A percentile compares a stretch with the other conserved stretches of the same genome.
Evolutionary conservation across 2,797 vertebrate species (phyloP).

Genomic region (Clarias platycephalus): DNA sequence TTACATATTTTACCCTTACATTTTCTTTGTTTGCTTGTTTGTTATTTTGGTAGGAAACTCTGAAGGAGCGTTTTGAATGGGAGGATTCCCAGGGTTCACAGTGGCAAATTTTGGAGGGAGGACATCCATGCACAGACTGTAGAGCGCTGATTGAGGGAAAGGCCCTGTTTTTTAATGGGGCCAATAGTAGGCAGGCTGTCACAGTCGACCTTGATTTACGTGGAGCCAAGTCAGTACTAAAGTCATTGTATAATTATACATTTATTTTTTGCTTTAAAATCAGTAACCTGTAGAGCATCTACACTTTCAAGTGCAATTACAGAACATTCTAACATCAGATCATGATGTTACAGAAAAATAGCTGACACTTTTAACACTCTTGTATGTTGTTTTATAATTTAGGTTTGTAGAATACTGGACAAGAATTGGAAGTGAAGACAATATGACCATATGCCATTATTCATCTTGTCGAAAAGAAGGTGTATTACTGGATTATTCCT

Average conservation of each 20-base stretch:
- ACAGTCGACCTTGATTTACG: slow-evolving; percentile 92
- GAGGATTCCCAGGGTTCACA: slow-evolving; percentile 85
- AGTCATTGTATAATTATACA: neutral
- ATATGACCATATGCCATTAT: slow-evolving; percentile 92
- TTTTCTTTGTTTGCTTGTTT: neutral
- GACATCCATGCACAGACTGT: slow-evolving; percentile 89
- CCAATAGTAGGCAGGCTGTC: slow-evolving; percentile 88
- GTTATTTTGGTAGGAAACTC: slow-evolving; percentile 77
- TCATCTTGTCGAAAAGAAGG: slow-evolving; percentile 93
- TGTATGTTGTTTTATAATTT: neutral
- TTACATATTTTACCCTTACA: too few relatives aligned
- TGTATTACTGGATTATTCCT: slow-evolving; percentile 93
- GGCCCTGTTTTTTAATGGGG: slow-evolving; percentile 90
- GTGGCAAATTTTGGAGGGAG: slow-evolving; percentile 94
- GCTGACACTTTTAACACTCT: neutral
- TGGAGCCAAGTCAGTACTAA: slow-evolving; percentile 87
- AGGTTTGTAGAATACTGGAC: slow-evolving; percentile 99
- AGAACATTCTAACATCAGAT: neutral
- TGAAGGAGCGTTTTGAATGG: slow-evolving; percentile 97
- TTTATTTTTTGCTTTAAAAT: neutral
- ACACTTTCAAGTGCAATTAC: neutral
- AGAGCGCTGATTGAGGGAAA: slow-evolving; percentile 92
- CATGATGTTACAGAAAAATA: neutral
- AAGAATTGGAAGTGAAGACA: slow-evolving; percentile 93
- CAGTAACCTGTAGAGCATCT: neutral